A percentile compares a stretch with the other conserved stretches of the same genome.
Evolutionary conservation across 1,140 invertebrate genomes (phyloP).

Genomic region (Drosophila sp.): DNA sequence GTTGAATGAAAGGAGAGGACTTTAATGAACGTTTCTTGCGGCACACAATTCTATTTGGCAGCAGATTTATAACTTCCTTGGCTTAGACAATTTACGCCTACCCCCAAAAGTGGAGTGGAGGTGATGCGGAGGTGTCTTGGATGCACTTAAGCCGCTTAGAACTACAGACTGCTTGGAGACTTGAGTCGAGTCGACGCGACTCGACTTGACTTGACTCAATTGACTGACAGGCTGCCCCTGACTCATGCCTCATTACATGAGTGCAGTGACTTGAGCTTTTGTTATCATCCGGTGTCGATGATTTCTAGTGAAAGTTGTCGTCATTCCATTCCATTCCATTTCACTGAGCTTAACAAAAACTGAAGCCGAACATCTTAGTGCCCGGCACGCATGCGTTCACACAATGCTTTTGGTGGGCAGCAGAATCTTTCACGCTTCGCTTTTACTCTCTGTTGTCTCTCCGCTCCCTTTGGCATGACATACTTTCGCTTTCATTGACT

Average conservation of each 20-base stretch:
- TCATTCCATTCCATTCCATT: conserved; percentile 72
- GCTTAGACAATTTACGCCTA: conserved; percentile 76
- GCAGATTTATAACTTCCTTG: conserved; percentile 79
- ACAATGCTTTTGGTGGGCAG: conserved; percentile 19
- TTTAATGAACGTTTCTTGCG: conserved; percentile 70
- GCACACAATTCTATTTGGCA: conserved; percentile 74
- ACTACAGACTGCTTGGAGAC: conserved; percentile 23
- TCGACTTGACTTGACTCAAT: neutral
- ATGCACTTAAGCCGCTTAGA: conserved; percentile 72
- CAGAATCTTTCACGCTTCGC: conserved; percentile 72
- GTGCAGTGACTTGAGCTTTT: conserved; percentile 48
- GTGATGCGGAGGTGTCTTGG: conserved; percentile 39
- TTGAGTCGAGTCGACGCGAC: neutral
- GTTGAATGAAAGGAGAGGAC: conserved; percentile 24
- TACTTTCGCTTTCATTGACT: conserved; percentile 73
- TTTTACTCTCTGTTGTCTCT: conserved; percentile 4
- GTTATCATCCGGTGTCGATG: conserved; percentile 39
- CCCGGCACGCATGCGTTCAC: conserved; percentile 58
- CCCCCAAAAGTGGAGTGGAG: conserved; percentile 17
- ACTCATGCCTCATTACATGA: neutral
- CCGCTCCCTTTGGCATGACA: conserved; percentile 47
- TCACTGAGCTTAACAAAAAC: conserved; percentile 52
- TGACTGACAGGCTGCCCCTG: conserved; percentile 36
- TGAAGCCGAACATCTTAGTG: conserved; percentile 1
- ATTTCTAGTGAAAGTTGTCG: conserved; percentile 76